Percentiles rank a stretch among this genome's conserved stretches.
Conservation (phyloP, 2,113 vertebrate species). For the Lipotes vexillifer region DNA sequence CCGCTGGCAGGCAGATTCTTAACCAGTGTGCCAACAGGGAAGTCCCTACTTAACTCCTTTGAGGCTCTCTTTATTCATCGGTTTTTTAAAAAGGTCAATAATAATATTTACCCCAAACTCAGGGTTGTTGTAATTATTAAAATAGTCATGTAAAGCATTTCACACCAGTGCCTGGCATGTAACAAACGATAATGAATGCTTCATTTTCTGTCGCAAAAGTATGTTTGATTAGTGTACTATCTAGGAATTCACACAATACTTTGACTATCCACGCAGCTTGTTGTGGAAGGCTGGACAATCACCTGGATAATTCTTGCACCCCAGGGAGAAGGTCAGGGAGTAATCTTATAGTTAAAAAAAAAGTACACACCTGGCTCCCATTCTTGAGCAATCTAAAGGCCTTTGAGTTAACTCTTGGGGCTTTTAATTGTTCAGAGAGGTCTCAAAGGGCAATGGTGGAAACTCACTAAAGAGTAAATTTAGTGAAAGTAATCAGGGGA, state of each 20-base stretch:
- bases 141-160: not conserved
- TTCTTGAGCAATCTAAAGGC: constrained; percentile 31
- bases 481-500: not conserved
- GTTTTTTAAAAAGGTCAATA: not conserved
- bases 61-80: not conserved
- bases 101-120: not conserved
- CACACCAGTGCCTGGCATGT: not conserved
- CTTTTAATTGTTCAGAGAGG: constrained; percentile 19
- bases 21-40: too few species aligned
- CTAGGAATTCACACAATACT: not conserved
- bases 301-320: not conserved
- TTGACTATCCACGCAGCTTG: not conserved
- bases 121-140: not conserved
- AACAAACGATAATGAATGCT: not conserved
- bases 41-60: not conserved
- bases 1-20: too few species aligned
- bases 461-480: not conserved
- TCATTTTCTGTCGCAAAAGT: not conserved
- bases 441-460: not conserved
- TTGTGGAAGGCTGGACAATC: not conserved
- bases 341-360: not conserved
- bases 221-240: not conserved
- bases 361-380: constrained; percentile 41
- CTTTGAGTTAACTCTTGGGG: not conserved
- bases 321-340: not conserved